phyloP scores from a whole-genome alignment of 2,888 invertebrate species.

The Macropis europaea region DNA sequence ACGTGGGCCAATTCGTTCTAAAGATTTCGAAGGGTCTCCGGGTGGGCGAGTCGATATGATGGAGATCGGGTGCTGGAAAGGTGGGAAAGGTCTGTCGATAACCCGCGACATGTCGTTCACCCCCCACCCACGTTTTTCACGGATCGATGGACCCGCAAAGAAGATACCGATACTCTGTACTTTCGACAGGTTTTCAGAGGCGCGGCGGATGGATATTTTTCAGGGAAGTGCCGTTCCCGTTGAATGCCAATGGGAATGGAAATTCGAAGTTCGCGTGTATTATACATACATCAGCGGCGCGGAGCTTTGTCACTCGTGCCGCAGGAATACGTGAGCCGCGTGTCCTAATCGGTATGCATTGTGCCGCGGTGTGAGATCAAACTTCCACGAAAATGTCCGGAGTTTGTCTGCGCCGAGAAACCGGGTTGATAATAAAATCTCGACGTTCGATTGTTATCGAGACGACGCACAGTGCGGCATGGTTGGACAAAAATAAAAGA shows the following conservation, averaged over 20 bases:
- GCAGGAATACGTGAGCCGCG: slow-evolving; percentile 18
- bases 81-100: background rate
- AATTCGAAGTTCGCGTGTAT: slow-evolving; percentile 47
- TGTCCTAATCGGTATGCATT: slow-evolving; percentile 26
- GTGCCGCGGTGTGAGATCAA: slow-evolving; percentile 8
- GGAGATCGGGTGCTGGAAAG: background rate
- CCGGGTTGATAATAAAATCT: too few species aligned
- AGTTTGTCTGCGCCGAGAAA: background rate
- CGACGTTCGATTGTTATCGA: too few species aligned
- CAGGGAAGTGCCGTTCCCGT: slow-evolving; percentile 23
- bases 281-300: slow-evolving; percentile 19
- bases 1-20: too few species aligned
- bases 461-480: too few species aligned
- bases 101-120: slow-evolving; percentile 40
- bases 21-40: too few species aligned
- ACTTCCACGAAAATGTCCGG: slow-evolving; percentile 19
- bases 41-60: slow-evolving; percentile 16
- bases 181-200: slow-evolving; percentile 37
- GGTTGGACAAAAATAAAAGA: too few species aligned
- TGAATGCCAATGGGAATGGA: slow-evolving; percentile 51
- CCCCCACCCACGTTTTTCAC: slow-evolving; percentile 35
- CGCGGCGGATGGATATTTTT: slow-evolving; percentile 48
- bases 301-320: slow-evolving; percentile 34
- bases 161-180: slow-evolving; percentile 40
- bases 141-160: slow-evolving; percentile 49